phyloP scores from a whole-genome alignment of 1,140 invertebrate genomes.

The Drosophila ficusphila region DNA sequence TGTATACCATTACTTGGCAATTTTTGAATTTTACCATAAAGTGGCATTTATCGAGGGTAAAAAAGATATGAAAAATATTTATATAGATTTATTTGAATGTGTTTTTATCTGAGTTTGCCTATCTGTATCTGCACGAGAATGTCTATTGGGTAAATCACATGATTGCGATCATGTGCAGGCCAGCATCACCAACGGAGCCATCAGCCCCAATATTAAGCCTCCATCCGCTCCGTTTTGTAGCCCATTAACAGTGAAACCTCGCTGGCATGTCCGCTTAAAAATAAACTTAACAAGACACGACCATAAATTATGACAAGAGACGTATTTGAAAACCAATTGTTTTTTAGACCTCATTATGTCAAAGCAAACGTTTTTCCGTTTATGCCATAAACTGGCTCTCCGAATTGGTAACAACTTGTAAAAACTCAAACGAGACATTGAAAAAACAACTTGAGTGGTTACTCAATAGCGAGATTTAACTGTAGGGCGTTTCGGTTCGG shows the following conservation, averaged over 20 bases:
- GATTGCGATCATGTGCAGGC: constrained; percentile 68
- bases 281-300: no score
- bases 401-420: no score
- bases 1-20: no score
- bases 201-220: constrained; percentile 20
- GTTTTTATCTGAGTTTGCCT: not conserved
- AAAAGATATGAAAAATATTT: no score
- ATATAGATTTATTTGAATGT: constrained; percentile 5
- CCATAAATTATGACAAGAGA: no score
- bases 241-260: constrained; percentile 13
- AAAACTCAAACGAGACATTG: no score
- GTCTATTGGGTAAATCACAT: constrained; percentile 61
- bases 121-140: constrained; percentile 5
- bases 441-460: not conserved
- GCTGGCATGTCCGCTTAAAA: not conserved
- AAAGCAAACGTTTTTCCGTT: no score
- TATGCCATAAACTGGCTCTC: no score
- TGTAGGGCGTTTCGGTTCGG: constrained; percentile 8
- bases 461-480: not conserved
- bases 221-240: constrained; percentile 11
- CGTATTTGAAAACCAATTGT: no score
- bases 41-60: no score
- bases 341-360: no score
- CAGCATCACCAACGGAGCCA: constrained; percentile 11
- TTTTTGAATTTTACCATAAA: no score